Conservation (phyloP, 2,113 vertebrate genomes). For the Hyperoodon ampullatus region DNA sequence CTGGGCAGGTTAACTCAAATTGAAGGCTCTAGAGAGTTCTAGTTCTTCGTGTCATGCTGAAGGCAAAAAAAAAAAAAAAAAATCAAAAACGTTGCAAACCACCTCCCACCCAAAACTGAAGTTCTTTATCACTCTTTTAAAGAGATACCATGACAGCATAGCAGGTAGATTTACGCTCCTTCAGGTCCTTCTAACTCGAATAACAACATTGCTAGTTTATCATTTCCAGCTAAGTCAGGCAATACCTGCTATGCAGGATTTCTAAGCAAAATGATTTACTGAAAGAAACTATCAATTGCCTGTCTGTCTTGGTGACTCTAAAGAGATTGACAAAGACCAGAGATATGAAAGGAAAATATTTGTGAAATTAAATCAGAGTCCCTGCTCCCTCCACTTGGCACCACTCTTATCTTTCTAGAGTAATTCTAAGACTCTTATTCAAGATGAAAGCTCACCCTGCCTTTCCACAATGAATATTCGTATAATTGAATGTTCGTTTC, state of each 20-base stretch:
- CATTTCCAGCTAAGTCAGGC: conserved; percentile 61
- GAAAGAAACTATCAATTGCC: conserved; percentile 65
- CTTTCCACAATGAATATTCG: neutral
- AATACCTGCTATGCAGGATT: conserved; percentile 76
- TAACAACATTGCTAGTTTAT: conserved; percentile 78
- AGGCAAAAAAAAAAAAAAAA: neutral
- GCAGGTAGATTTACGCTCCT: conserved; percentile 19
- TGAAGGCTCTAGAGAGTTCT: conserved; percentile 1
- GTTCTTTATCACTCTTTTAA: neutral
- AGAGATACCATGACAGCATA: neutral
- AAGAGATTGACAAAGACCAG: conserved; percentile 68
- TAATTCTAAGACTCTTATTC: conserved; percentile 44
- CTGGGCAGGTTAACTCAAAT: neutral
- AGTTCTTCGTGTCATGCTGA: neutral
- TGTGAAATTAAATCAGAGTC: conserved; percentile 57
- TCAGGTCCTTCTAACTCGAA: conserved; percentile 66
- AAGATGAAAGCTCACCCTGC: neutral
- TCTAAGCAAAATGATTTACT: conserved; percentile 72
- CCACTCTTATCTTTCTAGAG: conserved; percentile 52
- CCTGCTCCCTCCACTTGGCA: conserved; percentile 4
- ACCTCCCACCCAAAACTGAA: neutral
- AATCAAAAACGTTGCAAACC: neutral
- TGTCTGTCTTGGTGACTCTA: conserved; percentile 58
- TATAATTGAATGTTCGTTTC: neutral
- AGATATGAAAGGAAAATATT: conserved; percentile 68